Evolutionary conservation across 2,888 invertebrate genomes (phyloP), one percentile per base, ranked within the genome.

Genomic region (Pollenia labialis): DNA sequence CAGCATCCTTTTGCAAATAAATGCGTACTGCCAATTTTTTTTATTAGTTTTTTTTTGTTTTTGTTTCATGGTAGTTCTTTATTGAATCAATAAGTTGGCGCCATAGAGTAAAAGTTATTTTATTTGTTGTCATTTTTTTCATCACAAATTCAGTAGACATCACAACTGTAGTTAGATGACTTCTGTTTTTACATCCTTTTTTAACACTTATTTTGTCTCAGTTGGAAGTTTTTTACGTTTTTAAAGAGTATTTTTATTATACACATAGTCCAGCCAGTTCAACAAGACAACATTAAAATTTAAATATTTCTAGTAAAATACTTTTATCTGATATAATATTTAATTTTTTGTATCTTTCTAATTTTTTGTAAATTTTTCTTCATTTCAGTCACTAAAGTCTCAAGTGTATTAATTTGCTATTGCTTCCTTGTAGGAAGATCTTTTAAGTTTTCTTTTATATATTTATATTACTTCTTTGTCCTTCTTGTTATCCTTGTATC

Each of bases 61-160:
- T 79, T 60, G 62, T 11, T 48, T 42, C 74, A 46, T 74, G n/a
- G n/a, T n/a, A 12, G 64, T 75, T 60, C 54, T 60, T 56, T 64
- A 64, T 64, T 12, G 75, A 88, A 88, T 88, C 88, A 88, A 88
- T 88, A 88, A 71, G 32, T 82, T 88, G 88, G 88, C 88, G 88
- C 88, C 88, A 87, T 52, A 83, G 54, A 81, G 77, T 81, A 76
- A 87, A 56, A 75, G 66, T 90, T 69, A 50, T 69, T 42, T 46
- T 54, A 50, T 72, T 66, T 66, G 60, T 72, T 46, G 42, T 54
- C 16, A 4, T 80, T 80, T 54, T 44, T 44, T 42, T 69, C 42
- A 48, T 54, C 68, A 16, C 23, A 64, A 69, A 62, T 50, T 68
- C n/a, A 60, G 16, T 18, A 86, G 86, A 87, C 87, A 84, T n/a